These are phyloP conservation scores for Tipula confusa DNA, from an alignment of 2,888 invertebrate species.

Conservation along the genomic window DNA sequence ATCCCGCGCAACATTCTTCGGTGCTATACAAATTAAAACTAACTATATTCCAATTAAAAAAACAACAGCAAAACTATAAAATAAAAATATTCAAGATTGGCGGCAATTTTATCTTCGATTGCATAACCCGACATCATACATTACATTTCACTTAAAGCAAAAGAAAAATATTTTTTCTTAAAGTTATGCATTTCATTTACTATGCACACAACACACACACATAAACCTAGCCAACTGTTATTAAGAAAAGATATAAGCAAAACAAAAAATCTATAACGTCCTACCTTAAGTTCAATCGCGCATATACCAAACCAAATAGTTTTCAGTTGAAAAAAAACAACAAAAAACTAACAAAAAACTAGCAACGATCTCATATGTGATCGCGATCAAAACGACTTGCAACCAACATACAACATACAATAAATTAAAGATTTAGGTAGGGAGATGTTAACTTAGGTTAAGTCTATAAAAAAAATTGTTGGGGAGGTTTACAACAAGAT, in stretches of 20 bases:
- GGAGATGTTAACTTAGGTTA: background rate
- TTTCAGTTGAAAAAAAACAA: background rate
- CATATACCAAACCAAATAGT: background rate
- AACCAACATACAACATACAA: slow-evolving; percentile 9
- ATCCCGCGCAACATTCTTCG: background rate
- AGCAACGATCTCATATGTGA: slow-evolving; percentile 21
- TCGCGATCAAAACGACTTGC: background rate
- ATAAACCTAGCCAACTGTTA: background rate
- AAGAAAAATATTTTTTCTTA: background rate
- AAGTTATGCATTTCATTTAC: background rate
- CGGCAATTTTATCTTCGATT: slow-evolving; percentile 1
- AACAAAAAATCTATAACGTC: slow-evolving; percentile 5
- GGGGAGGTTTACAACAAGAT: background rate
- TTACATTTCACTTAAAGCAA: slow-evolving; percentile 6
- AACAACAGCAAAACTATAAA: background rate
- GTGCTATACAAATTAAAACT: background rate
- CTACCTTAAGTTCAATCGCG: background rate
- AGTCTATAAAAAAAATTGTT: no score
- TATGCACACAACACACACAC: background rate
- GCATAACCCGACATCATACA: background rate
- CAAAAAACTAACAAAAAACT: background rate
- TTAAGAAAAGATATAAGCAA: background rate
- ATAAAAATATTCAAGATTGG: background rate
- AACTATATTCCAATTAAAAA: slow-evolving; percentile 1
- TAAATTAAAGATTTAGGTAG: background rate